Base-by-base conservation (phyloP, 92 coral and sea anemone genomes). In the Nematostella vectensis region DNA sequence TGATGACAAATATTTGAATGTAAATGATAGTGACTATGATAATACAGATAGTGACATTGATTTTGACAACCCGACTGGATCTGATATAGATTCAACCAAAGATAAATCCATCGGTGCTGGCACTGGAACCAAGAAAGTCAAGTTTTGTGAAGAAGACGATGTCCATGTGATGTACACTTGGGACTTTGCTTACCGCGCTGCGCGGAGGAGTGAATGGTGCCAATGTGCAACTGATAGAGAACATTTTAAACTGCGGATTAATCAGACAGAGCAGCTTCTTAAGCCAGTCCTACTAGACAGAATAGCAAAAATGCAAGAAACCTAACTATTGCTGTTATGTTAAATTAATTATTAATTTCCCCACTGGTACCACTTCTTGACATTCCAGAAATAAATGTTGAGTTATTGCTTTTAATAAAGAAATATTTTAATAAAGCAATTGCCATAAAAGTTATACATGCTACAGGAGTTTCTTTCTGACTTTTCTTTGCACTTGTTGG, bases 201-300 rank as follows among this genome's bases (percentile, higher is more conserved):
- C 96, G 56, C 80, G 96, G 55, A 73, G 69, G 66, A 94, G 96
- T 58, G 79, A 75, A 4, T 89, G 94, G 96, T 77, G 77, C 67
- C 48, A 65, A 24, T 83, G 68, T 33, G 94, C 87, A 0, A 47
- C 67, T n/a, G 88, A 89, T 40, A 75, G 96, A 54, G 73, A 67
- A n/a, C 94, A 81, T 47, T 89, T 89, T 48, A 48, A 68, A 54
- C 80, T 75, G 38, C 56, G 89, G 44, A 85, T 89, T 50, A n/a
- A 48, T 33, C 85, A 89, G 31, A 55, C 76, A 42, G 89, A 71
- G 26, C 28, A 66, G 44, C 61, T 85, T 28, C 50, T 89, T 37
- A 68, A 72, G 49, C 96, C 96, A 53, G 54, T 78, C 25, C 57
- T 83, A 58, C 62, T 67, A 42, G 67, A 65, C 29, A 71, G 73